Base-by-base conservation (phyloP, 2,888 invertebrate species). In the Nomada fucata region DNA sequence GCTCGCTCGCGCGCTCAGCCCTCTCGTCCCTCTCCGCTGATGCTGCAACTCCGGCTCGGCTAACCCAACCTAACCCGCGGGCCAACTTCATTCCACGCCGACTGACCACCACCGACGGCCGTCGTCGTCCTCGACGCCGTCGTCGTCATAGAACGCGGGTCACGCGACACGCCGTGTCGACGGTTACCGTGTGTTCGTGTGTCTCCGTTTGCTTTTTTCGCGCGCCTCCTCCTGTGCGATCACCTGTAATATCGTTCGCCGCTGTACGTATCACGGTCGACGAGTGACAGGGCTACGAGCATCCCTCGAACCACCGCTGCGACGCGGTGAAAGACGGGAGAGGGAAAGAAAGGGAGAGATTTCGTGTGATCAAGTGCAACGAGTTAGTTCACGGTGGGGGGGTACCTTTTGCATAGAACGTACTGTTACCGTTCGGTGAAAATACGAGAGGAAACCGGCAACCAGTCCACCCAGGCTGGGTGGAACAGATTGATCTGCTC, bases 71-170 rank as follows among this genome's bases (percentile, higher is more conserved):
- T 93, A 92, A 93, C 93, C 93, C 92, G 89, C 90, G 81, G 86
- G 89, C 90, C 87, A 93, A 92, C 93, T 93, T 93, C 93, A 93
- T 93, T 93, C 93, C 93, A 93, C 92, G 92, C 92, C 91, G 92
- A 92, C 93, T 93, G 93, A 93, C 93, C 93, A 93, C 92, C 93
- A 92, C 92, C 92, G 93, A 92, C 93, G 93, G 93, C 92, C 90
- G 92, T 90, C 90, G 88, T 87, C 91, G 88, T 89, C 90, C 90
- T 87, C 89, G 90, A 86, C 89, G 88, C 84, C 89, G 90, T 86
- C 88, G 88, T 87, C 91, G 90, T 89, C 90, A 78, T 73, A 76
- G 81, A 84, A 74, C 85, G 86, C 83, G 83, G 75, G 73, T 82
- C 83, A 78, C 86, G 83, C 86, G 86, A 76, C 76, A 85, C 83